Conservation (phyloP, 2,797 vertebrate genomes). For the Capromys pilorides region DNA sequence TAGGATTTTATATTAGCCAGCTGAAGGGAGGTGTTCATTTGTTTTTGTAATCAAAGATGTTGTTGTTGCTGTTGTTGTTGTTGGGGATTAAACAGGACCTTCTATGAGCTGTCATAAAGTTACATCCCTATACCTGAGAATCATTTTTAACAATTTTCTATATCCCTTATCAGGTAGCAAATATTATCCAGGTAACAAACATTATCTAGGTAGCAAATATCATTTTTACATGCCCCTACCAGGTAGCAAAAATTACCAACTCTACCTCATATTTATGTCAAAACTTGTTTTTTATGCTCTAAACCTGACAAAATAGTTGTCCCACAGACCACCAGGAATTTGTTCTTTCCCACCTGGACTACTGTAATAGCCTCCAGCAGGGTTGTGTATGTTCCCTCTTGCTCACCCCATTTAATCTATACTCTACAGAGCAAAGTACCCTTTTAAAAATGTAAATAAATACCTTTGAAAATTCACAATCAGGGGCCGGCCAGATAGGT, state of each 20-base stretch:
- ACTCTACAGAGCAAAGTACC: neutral
- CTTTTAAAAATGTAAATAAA: constrained; percentile 39
- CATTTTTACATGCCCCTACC: neutral
- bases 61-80: too few relatives aligned
- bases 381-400: neutral
- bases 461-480: neutral
- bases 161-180: neutral
- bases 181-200: neutral
- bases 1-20: neutral
- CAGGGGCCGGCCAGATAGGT: neutral
- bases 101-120: neutral
- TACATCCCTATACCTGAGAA: neutral
- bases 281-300: neutral
- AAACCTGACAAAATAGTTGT: neutral
- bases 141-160: constrained; percentile 4
- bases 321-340: too few relatives aligned
- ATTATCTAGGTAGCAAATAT: neutral
- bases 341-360: neutral
- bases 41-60: too few relatives aligned
- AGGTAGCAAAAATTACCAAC: neutral
- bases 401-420: neutral
- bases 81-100: neutral
- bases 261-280: neutral
- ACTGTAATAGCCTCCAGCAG: neutral
- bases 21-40: neutral